Base-by-base conservation (phyloP, 2,797 vertebrate species). In the Choloepus didactylus region DNA sequence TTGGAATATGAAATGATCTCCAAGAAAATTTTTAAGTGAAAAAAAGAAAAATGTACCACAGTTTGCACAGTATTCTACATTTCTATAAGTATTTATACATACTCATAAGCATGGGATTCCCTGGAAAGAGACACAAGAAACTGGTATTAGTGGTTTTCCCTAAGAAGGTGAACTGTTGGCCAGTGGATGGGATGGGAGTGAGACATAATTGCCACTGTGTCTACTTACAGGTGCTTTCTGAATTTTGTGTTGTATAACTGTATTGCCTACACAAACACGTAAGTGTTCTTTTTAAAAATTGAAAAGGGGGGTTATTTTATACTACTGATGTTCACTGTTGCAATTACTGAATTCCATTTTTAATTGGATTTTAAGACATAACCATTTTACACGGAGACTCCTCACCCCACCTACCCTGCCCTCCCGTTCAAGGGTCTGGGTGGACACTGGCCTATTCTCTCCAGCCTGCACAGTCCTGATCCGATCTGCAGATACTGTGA, bases 21-120 rank as follows among this genome's bases (percentile, higher is more conserved):
- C 73, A 80, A 87, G 67, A 91, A 94, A 62, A 44, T 46, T 91
- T 91, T 88, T 69, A 94, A 92, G 21, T 79, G n/a, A 49, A 70
- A 93, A 83, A 95, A 60, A 51, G 76, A 35, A 54, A 86, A 54
- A 31, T 66, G 64, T 6, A 46, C 15, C 64, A 77, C 64, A 87
- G 6, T 72, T 70, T 73, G 1, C 27, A 14, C 60, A 51, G n/a
- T 35, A 64, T 35, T 70, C 31, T 27, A 41, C 15, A 14, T 46
- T 84, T 21, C 16, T 11, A 2, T 60, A 35, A 67, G 21, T 59
- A 41, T 86, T 59, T 83, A 1, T 66, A 21, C 60, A 0, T 67
- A 4, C 35, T n/a, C 51, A 15, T 49, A 89, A 69, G 29, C 51
- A 21, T 89, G 72, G 6, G 3, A n/a, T 79, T 88, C 46, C 59